Base-by-base conservation (phyloP, 1,140 invertebrate species). In the Monochamus saltuarius region DNA sequence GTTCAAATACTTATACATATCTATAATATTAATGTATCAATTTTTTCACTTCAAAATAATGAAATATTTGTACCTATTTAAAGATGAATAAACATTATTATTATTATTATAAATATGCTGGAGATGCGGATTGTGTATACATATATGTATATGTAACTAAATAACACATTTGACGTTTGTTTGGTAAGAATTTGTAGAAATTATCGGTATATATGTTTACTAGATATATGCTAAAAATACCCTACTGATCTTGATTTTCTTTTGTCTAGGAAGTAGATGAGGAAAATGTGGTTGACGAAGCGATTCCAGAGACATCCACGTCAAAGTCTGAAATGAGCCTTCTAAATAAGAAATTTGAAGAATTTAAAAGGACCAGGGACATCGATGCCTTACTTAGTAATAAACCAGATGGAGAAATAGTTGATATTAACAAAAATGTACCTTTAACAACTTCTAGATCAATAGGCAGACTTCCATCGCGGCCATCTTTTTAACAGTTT, bases 211-310 rank as follows among this genome's bases (percentile, higher is more conserved):
- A n/a, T n/a, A n/a, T n/a, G n/a, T n/a, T n/a, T n/a, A n/a, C 34
- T 22, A 16, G 29, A 0, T 38, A 39, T 13, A 39, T n/a, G 2
- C 13, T 29, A 36, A 1, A 34, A n/a, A n/a, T n/a, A n/a, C n/a
- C 9, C 17, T n/a, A 56, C 4, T 56, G 16, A 13, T 7, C n/a
- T 42, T 3, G n/a, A 42, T 17, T 42, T 13, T 42, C 7, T 42
- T 17, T 4, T 59, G 75, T 78, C 0, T 69, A 84, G 83, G 83
- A 84, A 73, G 83, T 84, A n/a, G 83, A 84, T 62, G 83, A 84
- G 65, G 83, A 84, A 22, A 82, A 81, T 50, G 64, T 80, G 7
- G 74, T 77, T 36, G 77, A 78, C 43, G 65, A 62, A 51, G 52
- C 52, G 19, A 37, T 66, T 14, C 59, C 68, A 49, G 72, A 72